Percentiles rank a stretch among this genome's conserved stretches.
These are phyloP conservation scores for Atopsyche davidsoni DNA, from an alignment of 1,140 invertebrate species.

Conservation along the genomic window DNA sequence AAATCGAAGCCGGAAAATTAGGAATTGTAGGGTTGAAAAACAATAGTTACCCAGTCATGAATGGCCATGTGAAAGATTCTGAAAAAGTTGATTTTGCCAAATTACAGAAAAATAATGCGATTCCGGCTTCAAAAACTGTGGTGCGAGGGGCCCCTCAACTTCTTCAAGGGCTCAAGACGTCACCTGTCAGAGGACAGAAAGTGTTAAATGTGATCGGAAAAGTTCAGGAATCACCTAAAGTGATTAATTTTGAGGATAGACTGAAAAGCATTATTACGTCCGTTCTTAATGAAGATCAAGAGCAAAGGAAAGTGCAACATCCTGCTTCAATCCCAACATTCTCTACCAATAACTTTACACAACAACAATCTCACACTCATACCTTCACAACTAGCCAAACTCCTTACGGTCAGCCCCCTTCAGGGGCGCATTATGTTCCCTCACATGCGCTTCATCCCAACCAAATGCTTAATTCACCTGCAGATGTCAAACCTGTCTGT, in stretches of 20 bases:
- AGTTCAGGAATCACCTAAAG: conserved; percentile 71
- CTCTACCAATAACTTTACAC: too few species aligned
- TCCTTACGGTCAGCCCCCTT: conserved; percentile 9
- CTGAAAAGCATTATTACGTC: conserved; percentile 88
- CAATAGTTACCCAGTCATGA: conserved; percentile 38
- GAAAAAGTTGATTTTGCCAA: conserved; percentile 37
- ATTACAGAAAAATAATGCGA: conserved; percentile 17
- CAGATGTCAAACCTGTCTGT: conserved; percentile 22
- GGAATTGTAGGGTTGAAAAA: conserved; percentile 33
- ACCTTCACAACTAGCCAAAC: conserved; percentile 26
- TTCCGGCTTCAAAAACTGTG: conserved; percentile 16
- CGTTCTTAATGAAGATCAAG: conserved; percentile 78
- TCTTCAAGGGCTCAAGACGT: conserved; percentile 33
- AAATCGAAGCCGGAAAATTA: conserved; percentile 76
- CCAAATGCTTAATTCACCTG: conserved; percentile 9
- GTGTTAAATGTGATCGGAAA: conserved; percentile 43
- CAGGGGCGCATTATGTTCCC: conserved; percentile 11
- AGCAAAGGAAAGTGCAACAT: conserved; percentile 43
- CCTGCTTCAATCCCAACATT: too few species aligned
- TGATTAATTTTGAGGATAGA: conserved; percentile 85
- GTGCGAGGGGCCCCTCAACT: conserved; percentile 35
- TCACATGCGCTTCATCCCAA: conserved; percentile 6
- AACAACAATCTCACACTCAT: conserved; percentile 13
- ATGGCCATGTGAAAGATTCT: conserved; percentile 40
- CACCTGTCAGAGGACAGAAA: conserved; percentile 44